Evolutionary conservation across 2,888 invertebrate species (phyloP), one percentile per base, ranked within the genome.

Genomic region (Heliconius charithonia): DNA sequence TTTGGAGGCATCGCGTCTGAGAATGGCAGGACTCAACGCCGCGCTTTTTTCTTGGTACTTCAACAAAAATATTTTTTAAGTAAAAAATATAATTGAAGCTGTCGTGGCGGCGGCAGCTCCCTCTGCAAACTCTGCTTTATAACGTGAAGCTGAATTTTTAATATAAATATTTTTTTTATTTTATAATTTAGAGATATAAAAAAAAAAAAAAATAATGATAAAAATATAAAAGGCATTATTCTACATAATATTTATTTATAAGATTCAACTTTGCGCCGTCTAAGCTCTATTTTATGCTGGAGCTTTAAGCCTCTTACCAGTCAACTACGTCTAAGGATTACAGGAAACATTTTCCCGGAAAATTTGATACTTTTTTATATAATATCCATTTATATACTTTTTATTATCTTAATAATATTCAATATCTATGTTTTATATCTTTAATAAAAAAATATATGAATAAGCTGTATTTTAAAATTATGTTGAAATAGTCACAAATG

Each of bases 271-370:
- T 37, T 45, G 4, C 65, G 70, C 45, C 59, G 37, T 29, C 72
- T 62, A 74, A 80, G 75, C 76, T 74, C 74, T 78, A 65, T 69
- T 41, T 70, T 63, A 74, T 32, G 73, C 78, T 80, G 74, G 27
- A 73, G 32, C 63, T 25, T 4, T 56, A 66, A 77, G 59, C 75
- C 75, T 71, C 67, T 62, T 76, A 75, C 19, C 41, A 65, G 19
- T 56, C 22, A 51, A 51, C 51, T 51, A 22, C 51, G 9, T 51
- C 51, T 51, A 22, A 7, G 22, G 51, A 22, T 51, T 51, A 51
- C 22, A 51, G 51, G 7, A 51, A 51, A 51, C 7, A 51, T 51
- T 22, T 51, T 9, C 9, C 51, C 22, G 7, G 22, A 51, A 51
- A 51, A 51, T 51, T 51, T 51, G 2, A 51, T 51, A 19, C 3